A percentile compares a stretch with the other conserved stretches of the same genome.
phyloP scores from a whole-genome alignment of 2,888 invertebrate genomes.

The Bimastos eiseni region DNA sequence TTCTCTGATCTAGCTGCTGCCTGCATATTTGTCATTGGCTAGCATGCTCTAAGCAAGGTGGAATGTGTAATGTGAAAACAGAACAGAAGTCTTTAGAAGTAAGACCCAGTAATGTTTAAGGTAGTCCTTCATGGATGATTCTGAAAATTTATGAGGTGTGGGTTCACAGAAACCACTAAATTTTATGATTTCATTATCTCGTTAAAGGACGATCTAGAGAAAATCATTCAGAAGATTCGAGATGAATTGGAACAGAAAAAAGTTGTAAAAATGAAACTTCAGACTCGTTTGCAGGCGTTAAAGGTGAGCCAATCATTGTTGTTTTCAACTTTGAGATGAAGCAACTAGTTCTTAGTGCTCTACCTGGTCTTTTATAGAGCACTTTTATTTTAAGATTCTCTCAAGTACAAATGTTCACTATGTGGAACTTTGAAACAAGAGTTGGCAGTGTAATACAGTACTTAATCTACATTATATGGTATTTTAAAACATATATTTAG shows the following conservation, averaged over 20 bases:
- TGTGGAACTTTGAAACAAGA: background rate
- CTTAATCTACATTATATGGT: background rate
- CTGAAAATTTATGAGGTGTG: background rate
- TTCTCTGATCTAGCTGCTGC: no score
- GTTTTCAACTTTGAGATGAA: background rate
- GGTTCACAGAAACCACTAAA: background rate
- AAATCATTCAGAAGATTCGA: background rate
- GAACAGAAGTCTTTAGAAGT: no score
- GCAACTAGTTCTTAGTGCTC: background rate
- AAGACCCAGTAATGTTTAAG: no score
- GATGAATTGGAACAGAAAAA: slow-evolving; percentile 1
- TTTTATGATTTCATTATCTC: background rate
- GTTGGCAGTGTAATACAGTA: background rate
- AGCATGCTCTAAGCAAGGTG: no score
- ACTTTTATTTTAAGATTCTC: no score
- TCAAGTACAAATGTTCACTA: background rate
- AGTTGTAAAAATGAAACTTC: slow-evolving; percentile 14
- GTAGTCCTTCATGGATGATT: no score
- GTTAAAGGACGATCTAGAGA: background rate
- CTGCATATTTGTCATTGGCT: no score
- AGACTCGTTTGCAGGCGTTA: slow-evolving; percentile 1
- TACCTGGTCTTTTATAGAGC: no score
- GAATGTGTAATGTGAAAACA: no score
- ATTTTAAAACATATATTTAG: background rate
- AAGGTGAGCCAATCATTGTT: background rate